Evolutionary conservation across 2,797 vertebrate species (phyloP).

Genomic region (Cynopterus sphinx): DNA sequence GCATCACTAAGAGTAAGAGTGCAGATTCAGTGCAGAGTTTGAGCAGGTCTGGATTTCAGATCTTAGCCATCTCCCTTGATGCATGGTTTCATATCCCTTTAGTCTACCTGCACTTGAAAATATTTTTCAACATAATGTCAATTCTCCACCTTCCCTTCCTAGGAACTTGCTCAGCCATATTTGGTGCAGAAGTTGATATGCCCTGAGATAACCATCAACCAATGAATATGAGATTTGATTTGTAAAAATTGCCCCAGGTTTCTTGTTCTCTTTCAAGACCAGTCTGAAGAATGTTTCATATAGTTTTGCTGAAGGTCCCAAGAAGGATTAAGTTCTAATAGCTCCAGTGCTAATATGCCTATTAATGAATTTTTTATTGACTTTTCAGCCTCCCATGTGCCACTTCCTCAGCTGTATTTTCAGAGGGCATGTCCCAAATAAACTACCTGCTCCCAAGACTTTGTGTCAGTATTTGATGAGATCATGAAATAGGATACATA

Average conservation of each 20-base stretch:
- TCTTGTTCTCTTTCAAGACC: neutral
- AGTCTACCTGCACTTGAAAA: neutral
- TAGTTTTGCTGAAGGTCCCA: neutral
- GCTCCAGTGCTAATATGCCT: neutral
- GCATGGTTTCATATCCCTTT: neutral
- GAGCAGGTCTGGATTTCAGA: neutral
- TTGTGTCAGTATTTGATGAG: neutral
- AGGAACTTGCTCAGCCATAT: neutral
- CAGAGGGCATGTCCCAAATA: neutral
- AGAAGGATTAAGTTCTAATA: neutral
- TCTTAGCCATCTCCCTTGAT: neutral
- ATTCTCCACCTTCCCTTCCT: fast-evolving
- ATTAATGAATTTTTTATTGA: neutral
- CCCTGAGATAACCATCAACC: neutral
- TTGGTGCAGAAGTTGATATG: neutral
- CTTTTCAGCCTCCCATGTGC: neutral
- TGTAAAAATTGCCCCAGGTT: neutral
- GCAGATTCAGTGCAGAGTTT: neutral
- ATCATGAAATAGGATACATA: neutral
- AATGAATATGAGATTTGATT: neutral
- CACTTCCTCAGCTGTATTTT: neutral
- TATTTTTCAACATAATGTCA: neutral
- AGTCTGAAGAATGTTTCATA: neutral
- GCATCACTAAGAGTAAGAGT: neutral
- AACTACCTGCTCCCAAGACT: neutral